Conservation (phyloP, 1,140 invertebrate genomes). For the Dinothrombium tinctorium region DNA sequence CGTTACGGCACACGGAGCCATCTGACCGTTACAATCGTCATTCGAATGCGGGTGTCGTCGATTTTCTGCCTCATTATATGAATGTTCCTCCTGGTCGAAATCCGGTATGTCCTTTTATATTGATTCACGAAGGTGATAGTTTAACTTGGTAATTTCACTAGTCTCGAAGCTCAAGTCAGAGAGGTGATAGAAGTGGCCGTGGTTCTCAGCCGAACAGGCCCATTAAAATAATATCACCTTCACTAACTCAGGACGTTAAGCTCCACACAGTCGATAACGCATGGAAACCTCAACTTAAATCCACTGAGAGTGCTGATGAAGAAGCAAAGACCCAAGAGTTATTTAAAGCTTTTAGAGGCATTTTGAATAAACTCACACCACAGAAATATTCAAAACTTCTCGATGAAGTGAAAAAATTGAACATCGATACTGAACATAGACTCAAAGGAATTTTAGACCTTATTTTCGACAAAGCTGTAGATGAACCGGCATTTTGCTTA, state of each 20-base stretch:
- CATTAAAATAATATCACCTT: too few species aligned
- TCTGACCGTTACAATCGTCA: too few species aligned
- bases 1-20: too few species aligned
- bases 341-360: slow-evolving; percentile 56
- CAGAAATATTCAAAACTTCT: slow-evolving; percentile 66
- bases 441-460: slow-evolving; percentile 62
- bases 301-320: slow-evolving; percentile 21
- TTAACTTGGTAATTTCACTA: too few species aligned
- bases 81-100: too few species aligned
- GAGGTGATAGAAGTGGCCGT: too few species aligned
- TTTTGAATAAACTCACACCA: slow-evolving; percentile 82
- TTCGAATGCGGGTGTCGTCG: too few species aligned
- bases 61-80: too few species aligned
- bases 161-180: too few species aligned
- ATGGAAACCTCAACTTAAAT: slow-evolving; percentile 46
- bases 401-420: slow-evolving; percentile 42
- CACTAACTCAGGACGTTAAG: slow-evolving; percentile 55
- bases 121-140: too few species aligned
- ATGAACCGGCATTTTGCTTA: slow-evolving; percentile 72
- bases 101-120: too few species aligned
- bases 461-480: slow-evolving; percentile 81
- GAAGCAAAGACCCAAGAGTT: slow-evolving; percentile 46
- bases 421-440: slow-evolving; percentile 52
- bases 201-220: too few species aligned
- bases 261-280: slow-evolving; percentile 63